Conservation (phyloP, 2,888 invertebrate genomes). For the Pollenia angustigena region DNA sequence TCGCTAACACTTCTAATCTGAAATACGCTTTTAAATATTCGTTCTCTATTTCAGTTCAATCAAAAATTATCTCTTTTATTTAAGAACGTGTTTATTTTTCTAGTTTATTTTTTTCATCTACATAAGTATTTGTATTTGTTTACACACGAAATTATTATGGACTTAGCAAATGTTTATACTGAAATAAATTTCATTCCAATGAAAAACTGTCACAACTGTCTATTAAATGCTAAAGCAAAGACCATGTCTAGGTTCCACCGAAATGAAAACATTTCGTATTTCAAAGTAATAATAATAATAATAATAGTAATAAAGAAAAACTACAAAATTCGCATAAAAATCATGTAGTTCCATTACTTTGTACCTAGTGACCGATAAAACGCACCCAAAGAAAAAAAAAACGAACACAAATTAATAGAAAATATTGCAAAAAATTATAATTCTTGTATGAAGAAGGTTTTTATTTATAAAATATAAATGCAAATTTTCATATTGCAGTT, state of each 20-base stretch:
- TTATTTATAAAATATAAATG: slow-evolving; percentile 70
- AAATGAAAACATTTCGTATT: slow-evolving; percentile 46
- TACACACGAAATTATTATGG: slow-evolving; percentile 15
- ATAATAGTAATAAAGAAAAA: slow-evolving; percentile 7
- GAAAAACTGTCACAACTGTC: slow-evolving; percentile 70
- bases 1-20: too few species aligned
- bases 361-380: slow-evolving; percentile 79
- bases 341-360: slow-evolving; percentile 47
- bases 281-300: not conserved
- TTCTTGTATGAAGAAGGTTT: slow-evolving; percentile 50
- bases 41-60: not conserved
- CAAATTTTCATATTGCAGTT: slow-evolving; percentile 72
- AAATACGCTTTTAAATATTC: too few species aligned
- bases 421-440: slow-evolving; percentile 53
- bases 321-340: slow-evolving; percentile 41
- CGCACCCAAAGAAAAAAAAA: slow-evolving; percentile 70
- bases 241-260: slow-evolving; percentile 57
- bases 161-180: slow-evolving; percentile 50
- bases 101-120: not conserved
- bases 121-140: not conserved
- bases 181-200: slow-evolving; percentile 63
- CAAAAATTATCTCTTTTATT: not conserved
- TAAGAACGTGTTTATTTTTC: not conserved
- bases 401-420: slow-evolving; percentile 51
- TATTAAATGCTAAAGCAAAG: slow-evolving; percentile 40